Evolutionary conservation across 1,140 invertebrate species (phyloP).

Genomic region (Drosophila persimilis): DNA sequence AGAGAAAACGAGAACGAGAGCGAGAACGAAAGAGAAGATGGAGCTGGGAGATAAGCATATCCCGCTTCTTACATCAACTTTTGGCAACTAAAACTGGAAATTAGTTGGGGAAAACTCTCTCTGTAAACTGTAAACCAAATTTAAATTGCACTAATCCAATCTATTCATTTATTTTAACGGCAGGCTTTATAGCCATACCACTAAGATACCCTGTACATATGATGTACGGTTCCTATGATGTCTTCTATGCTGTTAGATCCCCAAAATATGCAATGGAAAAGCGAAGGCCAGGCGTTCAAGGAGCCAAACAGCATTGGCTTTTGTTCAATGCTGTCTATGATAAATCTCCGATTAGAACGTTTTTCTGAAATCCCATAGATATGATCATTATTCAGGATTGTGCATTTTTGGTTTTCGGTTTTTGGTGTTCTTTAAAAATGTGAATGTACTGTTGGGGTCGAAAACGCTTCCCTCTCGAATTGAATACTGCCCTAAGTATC

Average conservation of each 20-base stretch:
- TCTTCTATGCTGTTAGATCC: too few species aligned
- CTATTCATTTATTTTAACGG: conserved; percentile 24
- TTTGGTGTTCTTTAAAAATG: too few species aligned
- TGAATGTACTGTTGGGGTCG: too few species aligned
- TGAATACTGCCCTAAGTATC: too few species aligned
- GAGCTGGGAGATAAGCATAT: conserved; percentile 9
- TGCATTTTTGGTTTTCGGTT: too few species aligned
- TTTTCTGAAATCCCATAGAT: not conserved
- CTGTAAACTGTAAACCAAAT: conserved; percentile 16
- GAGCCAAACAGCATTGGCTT: too few species aligned
- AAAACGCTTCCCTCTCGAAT: too few species aligned
- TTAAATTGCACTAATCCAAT: conserved; percentile 27
- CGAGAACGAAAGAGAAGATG: conserved; percentile 12
- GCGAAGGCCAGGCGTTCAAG: not conserved
- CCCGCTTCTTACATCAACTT: conserved; percentile 31
- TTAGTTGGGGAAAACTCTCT: not conserved
- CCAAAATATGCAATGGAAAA: too few species aligned
- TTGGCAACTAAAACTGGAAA: conserved; percentile 28
- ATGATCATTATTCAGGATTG: not conserved
- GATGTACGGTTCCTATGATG: too few species aligned
- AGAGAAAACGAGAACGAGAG: not conserved
- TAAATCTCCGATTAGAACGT: too few species aligned
- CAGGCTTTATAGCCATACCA: not conserved
- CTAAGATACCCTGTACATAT: too few species aligned
- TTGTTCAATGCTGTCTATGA: too few species aligned